These are phyloP conservation scores for Bactericera cockerelli DNA, from an alignment of 1,140 invertebrate genomes.

Conservation along the genomic window DNA sequence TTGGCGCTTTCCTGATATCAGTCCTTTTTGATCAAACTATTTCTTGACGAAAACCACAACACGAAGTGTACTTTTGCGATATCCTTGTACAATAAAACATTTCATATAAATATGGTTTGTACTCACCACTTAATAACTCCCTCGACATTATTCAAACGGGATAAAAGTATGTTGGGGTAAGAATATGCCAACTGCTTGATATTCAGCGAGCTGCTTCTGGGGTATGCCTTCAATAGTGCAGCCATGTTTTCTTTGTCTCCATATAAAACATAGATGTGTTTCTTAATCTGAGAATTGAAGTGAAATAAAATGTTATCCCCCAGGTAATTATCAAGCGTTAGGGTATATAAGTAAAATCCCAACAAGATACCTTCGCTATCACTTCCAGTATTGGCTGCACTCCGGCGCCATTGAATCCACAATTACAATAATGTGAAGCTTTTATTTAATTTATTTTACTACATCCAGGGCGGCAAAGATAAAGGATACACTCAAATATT, in stretches of 20 bases:
- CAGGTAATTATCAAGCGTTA: background rate
- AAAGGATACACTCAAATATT: too few relatives aligned
- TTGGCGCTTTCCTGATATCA: background rate
- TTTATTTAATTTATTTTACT: background rate
- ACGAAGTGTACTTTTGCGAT: background rate
- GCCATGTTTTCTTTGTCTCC: background rate
- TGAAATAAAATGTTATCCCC: background rate
- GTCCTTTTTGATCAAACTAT: background rate
- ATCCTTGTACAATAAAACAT: background rate
- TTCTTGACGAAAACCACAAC: background rate
- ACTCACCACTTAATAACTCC: background rate
- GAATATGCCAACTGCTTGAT: background rate
- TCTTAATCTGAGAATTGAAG: background rate
- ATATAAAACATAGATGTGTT: background rate
- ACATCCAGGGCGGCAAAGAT: too few relatives aligned
- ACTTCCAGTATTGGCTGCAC: background rate
- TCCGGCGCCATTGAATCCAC: too few relatives aligned
- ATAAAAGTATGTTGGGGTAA: background rate
- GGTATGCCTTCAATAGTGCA: background rate
- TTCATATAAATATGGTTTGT: too few relatives aligned
- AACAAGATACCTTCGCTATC: background rate
- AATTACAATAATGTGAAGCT: background rate
- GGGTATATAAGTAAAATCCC: background rate
- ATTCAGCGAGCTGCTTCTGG: background rate
- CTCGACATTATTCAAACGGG: background rate